phyloP scores from a whole-genome alignment of 2,888 invertebrate species.

The Eupithecia vulgata region DNA sequence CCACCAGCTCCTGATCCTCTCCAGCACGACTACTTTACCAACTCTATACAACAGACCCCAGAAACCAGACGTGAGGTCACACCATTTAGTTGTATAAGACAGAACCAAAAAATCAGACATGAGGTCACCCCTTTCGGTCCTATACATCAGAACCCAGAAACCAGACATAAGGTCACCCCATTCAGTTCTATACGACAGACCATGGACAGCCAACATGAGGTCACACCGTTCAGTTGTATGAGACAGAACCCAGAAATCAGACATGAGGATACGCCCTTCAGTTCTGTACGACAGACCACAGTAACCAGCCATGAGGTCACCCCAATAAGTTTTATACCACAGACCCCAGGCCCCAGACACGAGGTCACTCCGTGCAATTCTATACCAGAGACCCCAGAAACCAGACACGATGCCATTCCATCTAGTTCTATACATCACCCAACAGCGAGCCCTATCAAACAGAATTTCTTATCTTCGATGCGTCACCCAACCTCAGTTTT shows the following conservation, averaged over 20 bases:
- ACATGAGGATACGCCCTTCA: neutral
- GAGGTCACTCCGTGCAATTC: neutral
- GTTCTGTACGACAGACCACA: neutral
- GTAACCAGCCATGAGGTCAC: neutral
- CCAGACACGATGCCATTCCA: neutral
- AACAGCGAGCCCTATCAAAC: neutral
- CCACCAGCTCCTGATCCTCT: conserved; percentile 41
- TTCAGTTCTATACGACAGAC: neutral
- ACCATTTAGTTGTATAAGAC: neutral
- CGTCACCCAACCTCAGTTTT: conserved; percentile 42
- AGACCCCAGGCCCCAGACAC: neutral
- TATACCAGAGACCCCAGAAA: neutral
- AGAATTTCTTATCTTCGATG: neutral
- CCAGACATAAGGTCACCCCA: neutral
- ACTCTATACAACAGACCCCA: neutral
- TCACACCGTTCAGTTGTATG: neutral
- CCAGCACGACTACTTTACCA: neutral
- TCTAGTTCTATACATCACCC: neutral
- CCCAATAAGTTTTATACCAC: neutral
- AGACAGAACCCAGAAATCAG: neutral
- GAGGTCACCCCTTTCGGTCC: neutral
- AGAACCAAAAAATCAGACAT: neutral
- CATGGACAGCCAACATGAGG: neutral
- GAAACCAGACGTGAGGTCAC: neutral
- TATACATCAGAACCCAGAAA: neutral